Evolutionary conservation across 2,113 vertebrate species (phyloP), one percentile per base, ranked within the genome.

Genomic region (Psophia crepitans): DNA sequence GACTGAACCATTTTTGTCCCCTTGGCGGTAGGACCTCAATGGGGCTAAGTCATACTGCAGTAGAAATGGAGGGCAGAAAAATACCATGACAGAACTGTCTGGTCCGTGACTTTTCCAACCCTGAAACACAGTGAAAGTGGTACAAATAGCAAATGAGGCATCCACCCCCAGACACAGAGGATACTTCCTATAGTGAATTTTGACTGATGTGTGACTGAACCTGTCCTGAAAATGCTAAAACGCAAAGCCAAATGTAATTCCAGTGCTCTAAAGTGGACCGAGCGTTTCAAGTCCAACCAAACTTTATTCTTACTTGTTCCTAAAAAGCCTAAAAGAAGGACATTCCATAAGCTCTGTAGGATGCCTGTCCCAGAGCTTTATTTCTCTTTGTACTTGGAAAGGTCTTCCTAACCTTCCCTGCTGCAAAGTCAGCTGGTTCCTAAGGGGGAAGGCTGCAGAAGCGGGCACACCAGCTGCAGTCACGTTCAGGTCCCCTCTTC

Each of bases 361-460:
- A 84, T 49, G 66, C 37, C 32, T 69, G 66, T 65, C 41, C 64
- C 46, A 41, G 39, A 46, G 78, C 54, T 91, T 94, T 68, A 76
- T 69, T 85, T 53, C 65, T 91, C 30, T 89, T 91, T 74, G 87
- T 32, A 44, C 78, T 83, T 77, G 63, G 39, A 90, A 95, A 94
- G 93, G 82, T 91, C 85, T 95, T 88, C 78, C 66, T 91, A 94
- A 96, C 87, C 93, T 96, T 95, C 41, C 46, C 49, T 96, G 91
- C 96, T 93, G 95, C 96, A 96, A 95, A 94, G 96, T 93, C 94
- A 95, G 41, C 75, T 74, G 66, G 41, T 69, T 95, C 87, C 82
- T 95, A 57, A 73, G 92, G 95, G 86, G 74, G 41, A 65, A 79
- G 61, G 57, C 86, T 95, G 96, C 94, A 89, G 94, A 91, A 92